Base-by-base conservation (phyloP, 2,113 vertebrate genomes). In the Panurus biarmicus region DNA sequence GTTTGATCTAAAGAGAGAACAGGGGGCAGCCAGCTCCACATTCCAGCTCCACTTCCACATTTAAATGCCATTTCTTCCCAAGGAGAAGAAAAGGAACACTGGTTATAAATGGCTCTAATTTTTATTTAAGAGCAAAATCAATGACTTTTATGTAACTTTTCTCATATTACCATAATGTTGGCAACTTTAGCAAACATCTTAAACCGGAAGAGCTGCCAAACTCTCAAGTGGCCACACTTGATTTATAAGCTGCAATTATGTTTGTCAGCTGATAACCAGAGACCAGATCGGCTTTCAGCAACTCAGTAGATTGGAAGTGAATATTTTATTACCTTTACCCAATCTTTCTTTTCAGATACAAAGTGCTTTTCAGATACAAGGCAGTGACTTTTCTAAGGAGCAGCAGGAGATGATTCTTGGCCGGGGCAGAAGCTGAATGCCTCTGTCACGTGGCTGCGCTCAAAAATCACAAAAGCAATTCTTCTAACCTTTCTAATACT, bases 201-300 rank as follows among this genome's bases (percentile, higher is more conserved):
- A 56, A 73, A 56, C 51, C 7, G 21, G 60, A 79, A 64, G 31
- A 87, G 38, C 56, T 90, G 81, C 69, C 89, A 95, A 95, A 93
- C 54, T 94, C 75, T 95, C 78, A 51, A 91, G 89, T 76, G 81
- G 70, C 42, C 47, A 44, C 51, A 3, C 54, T 65, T 91, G 85
- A 94, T 93, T 96, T 85, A 87, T 56, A 80, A 82, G 60, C 56
- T 87, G 60, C 85, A 95, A 87, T 96, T 94, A 94, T 57, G 60
- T 93, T 89, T 93, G 81, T 87, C 91, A 88, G 90, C 78, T 94
- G 89, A 93, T 85, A 95, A 97, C 67, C 89, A 88, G 71, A 88
- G 72, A 85, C 51, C 47, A 24, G 56, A 73, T 85, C 87, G 48
- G 71, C 58, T 89, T 94, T 91, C 91, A 88, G 69, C 76, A 95